phyloP scores from a whole-genome alignment of 2,888 invertebrate species.

The Meteorus colon region DNA sequence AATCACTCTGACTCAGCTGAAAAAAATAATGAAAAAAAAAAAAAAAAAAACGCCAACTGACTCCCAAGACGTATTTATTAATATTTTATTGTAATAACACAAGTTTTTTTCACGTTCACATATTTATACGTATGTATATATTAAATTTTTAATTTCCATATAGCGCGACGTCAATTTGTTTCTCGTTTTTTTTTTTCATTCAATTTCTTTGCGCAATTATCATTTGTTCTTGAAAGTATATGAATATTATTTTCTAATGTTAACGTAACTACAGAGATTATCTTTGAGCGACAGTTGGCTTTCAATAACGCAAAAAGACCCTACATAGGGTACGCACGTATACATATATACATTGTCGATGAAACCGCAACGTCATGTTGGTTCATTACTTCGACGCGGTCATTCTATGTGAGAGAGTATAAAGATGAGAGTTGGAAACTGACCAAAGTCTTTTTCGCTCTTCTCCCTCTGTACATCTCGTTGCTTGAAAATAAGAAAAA shows the following conservation, averaged over 20 bases:
- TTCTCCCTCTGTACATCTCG: slow-evolving; percentile 31
- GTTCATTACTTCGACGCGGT: slow-evolving; percentile 65
- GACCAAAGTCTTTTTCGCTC: slow-evolving; percentile 42
- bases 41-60: slow-evolving; percentile 5
- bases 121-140: neutral
- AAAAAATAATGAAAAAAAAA: slow-evolving; percentile 9
- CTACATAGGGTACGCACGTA: slow-evolving; percentile 49
- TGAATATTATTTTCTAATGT: slow-evolving; percentile 18
- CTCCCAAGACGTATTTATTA: neutral
- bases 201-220: neutral
- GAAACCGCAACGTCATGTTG: slow-evolving; percentile 71
- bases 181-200: neutral
- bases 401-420: slow-evolving; percentile 66
- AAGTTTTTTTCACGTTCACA: neutral
- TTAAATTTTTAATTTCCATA: neutral
- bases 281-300: slow-evolving; percentile 70
- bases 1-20: slow-evolving; percentile 16
- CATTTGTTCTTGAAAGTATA: slow-evolving; percentile 19
- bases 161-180: neutral
- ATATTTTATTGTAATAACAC: neutral
- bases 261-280: slow-evolving; percentile 41
- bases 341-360: slow-evolving; percentile 9
- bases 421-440: slow-evolving; percentile 62
- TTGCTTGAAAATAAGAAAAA: slow-evolving; percentile 35
- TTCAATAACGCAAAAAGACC: slow-evolving; percentile 70